These are phyloP conservation scores for Notoglanidium macrostoma DNA, from an alignment of 2,797 vertebrate genomes.

Conservation along the genomic window DNA sequence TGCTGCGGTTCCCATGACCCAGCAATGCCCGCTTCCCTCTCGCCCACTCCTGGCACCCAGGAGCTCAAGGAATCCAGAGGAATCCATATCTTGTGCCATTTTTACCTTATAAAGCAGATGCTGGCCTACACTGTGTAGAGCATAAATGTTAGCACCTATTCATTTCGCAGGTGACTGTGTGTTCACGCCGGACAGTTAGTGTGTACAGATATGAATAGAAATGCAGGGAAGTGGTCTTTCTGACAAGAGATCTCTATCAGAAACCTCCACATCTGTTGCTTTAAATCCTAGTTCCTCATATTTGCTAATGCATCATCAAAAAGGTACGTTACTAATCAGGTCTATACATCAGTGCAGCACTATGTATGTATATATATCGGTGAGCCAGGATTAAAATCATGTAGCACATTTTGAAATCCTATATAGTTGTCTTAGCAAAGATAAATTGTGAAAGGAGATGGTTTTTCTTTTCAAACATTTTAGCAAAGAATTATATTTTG, in stretches of 20 bases:
- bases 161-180: constrained; percentile 49
- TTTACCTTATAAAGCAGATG: constrained; percentile 80
- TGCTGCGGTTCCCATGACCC: constrained; percentile 85
- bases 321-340: neutral
- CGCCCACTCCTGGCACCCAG: constrained; percentile 71
- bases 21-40: constrained; percentile 68
- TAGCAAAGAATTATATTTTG: neutral
- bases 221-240: constrained; percentile 52
- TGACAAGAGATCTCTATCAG: constrained; percentile 51
- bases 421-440: neutral
- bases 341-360: neutral
- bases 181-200: constrained; percentile 32
- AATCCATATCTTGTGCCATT: constrained; percentile 67
- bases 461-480: neutral
- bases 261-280: constrained; percentile 34
- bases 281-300: constrained; percentile 51
- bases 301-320: constrained; percentile 30
- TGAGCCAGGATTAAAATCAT: neutral
- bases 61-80: constrained; percentile 68
- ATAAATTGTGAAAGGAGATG: neutral
- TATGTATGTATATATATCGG: neutral
- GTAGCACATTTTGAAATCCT: neutral
- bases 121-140: constrained; percentile 19
- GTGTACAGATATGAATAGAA: constrained; percentile 50
- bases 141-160: neutral